Percentiles rank a stretch among this genome's conserved stretches.
These are phyloP conservation scores for Ladona fulva DNA, from an alignment of 1,140 invertebrate genomes.

Conservation along the genomic window DNA sequence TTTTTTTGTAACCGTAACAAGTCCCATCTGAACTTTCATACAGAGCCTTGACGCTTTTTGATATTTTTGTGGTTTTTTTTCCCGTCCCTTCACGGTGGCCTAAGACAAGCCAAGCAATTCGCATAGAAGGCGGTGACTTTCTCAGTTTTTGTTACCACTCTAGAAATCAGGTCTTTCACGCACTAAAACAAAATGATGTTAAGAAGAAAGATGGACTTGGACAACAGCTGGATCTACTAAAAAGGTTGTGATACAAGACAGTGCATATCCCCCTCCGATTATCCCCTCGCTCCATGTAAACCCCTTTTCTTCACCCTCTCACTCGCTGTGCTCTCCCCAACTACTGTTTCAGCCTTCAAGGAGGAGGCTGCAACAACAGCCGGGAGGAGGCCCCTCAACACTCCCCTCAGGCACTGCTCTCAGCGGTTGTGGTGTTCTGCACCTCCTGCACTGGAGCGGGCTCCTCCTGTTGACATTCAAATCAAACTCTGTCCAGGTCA, in stretches of 20 bases:
- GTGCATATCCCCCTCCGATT: neutral
- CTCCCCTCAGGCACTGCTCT: neutral
- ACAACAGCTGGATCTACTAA: slow-evolving; percentile 2
- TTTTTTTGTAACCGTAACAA: slow-evolving; percentile 7
- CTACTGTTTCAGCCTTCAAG: neutral
- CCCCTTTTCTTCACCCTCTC: neutral
- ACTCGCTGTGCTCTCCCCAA: neutral
- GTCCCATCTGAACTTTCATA: slow-evolving; percentile 1
- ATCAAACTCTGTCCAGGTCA: too few relatives aligned
- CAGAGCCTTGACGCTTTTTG: slow-evolving; percentile 3
- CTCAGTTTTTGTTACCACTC: slow-evolving; percentile 5
- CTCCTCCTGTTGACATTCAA: neutral
- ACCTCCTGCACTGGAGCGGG: neutral
- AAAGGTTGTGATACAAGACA: slow-evolving; percentile 1
- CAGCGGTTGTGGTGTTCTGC: neutral
- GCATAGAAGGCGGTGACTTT: neutral
- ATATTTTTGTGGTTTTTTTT: slow-evolving; percentile 9
- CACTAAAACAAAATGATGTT: slow-evolving; percentile 10
- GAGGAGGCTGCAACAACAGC: neutral
- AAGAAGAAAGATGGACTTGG: neutral
- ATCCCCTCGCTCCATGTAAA: neutral
- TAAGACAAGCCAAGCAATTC: neutral
- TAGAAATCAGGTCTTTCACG: slow-evolving; percentile 5
- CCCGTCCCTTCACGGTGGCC: neutral
- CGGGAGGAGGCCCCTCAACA: neutral